Percentiles rank a stretch among this genome's conserved stretches.
Evolutionary conservation across 2,113 vertebrate species (phyloP).

Genomic region (Aix galericulata): DNA sequence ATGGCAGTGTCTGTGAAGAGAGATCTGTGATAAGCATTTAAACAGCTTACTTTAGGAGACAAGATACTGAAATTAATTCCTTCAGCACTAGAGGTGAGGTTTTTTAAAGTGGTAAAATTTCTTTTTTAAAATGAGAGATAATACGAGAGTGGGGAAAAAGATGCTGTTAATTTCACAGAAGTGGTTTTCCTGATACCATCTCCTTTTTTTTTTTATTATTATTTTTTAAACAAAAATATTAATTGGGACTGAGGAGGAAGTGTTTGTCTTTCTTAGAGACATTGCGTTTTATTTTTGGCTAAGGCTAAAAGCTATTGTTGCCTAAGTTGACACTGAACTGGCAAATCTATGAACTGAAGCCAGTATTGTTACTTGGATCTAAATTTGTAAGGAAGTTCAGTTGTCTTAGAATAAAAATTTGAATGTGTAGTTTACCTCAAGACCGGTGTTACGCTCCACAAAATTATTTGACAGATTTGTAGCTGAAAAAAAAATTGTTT

Average conservation of each 20-base stretch:
- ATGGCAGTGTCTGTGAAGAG: background rate
- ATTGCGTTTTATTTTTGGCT: conserved; percentile 28
- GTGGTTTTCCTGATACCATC: background rate
- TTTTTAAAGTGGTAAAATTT: background rate
- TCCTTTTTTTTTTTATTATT: background rate
- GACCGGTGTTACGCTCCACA: background rate
- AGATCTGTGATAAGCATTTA: background rate
- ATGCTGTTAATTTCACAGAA: background rate
- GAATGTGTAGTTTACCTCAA: background rate
- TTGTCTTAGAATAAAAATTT: conserved; percentile 7
- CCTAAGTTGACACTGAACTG: background rate
- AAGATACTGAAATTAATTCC: background rate
- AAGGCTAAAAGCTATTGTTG: conserved; percentile 49
- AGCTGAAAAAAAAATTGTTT: background rate
- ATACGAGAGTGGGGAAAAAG: background rate
- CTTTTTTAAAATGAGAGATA: background rate
- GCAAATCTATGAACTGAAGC: conserved; percentile 53
- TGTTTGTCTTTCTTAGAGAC: background rate
- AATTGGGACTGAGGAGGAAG: conserved; percentile 31
- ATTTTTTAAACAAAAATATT: conserved; percentile 26
- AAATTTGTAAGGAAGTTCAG: conserved; percentile 33
- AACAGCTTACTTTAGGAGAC: background rate
- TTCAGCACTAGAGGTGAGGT: background rate
- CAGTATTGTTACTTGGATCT: conserved; percentile 59
- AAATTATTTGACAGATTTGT: background rate